Base-by-base conservation (phyloP, 2,113 vertebrate genomes). In the Archocentrus centrarchus region DNA sequence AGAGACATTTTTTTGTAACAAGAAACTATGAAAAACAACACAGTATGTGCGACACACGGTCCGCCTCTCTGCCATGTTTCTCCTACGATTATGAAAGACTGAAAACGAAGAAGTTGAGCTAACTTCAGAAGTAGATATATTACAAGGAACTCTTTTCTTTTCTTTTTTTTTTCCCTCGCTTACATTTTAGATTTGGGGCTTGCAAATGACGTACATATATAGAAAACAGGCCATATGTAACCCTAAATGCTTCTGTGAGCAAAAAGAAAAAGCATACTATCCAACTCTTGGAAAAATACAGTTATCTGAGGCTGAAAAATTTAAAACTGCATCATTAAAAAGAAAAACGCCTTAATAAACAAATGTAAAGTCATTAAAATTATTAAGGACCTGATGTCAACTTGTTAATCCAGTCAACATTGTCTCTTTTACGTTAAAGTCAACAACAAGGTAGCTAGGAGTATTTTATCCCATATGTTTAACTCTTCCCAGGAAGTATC, bases 301-400 rank as follows among this genome's bases (percentile, higher is more conserved):
- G 61, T 86, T 90, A 90, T 91, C 78, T 86, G 59, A n/a, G 55
- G 55, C 44, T 73, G 79, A 85, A 86, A 88, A 80, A 78, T 77
- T 81, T 59, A 85, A 91, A 84, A 83, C 83, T 24, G 87, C 90
- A 86, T 93, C 90, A 84, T 88, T 89, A 91, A 93, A 89, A 89
- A 92, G 84, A 93, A 86, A 90, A 92, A 85, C 89, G 94, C 95
- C 95, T 96, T 96, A 95, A 94, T 90, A 80, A 94, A 92, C 86
- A 94, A 90, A 93, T 94, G 93, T 94, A 93, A 93, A 94, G 87
- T 88, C 83, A 86, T 79, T 80, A 62, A 92, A 76, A 66, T 86
- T 50, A 87, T 87, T 82, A 81, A 92, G 91, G 87, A 89, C 91
- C 92, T 93, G 91, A 93, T 94, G 94, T 95, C 90, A 91, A 90